phyloP scores from a whole-genome alignment of 1,140 invertebrate genomes.

The Macrostomum lignano region DNA sequence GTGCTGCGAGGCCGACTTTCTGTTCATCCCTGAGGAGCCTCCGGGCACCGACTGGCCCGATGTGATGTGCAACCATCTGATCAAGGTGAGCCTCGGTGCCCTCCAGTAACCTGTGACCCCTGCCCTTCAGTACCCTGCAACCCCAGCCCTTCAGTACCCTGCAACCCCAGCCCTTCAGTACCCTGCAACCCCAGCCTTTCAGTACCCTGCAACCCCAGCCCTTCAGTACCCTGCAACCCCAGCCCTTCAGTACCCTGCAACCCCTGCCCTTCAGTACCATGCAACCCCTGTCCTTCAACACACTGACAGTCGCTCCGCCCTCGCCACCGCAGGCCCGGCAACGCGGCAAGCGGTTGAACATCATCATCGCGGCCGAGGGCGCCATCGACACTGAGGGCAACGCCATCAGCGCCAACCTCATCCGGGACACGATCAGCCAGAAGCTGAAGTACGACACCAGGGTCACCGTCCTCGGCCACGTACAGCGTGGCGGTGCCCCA shows the following conservation, averaged over 20 bases:
- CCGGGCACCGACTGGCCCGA: slow-evolving; percentile 62
- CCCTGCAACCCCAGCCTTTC: too few relatives aligned
- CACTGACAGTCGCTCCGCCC: too few relatives aligned
- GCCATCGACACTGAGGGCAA: slow-evolving; percentile 40
- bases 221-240: too few relatives aligned
- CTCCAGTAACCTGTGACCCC: neutral
- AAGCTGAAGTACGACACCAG: slow-evolving; percentile 77
- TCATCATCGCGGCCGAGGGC: slow-evolving; percentile 91
- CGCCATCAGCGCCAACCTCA: slow-evolving; percentile 63
- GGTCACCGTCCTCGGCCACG: slow-evolving; percentile 85
- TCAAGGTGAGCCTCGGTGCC: slow-evolving; percentile 39
- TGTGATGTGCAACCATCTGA: slow-evolving; percentile 62
- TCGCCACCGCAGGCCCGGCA: slow-evolving; percentile 44
- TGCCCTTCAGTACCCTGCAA: too few relatives aligned
- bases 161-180: too few relatives aligned
- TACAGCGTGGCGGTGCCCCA: slow-evolving; percentile 80
- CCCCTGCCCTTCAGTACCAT: too few relatives aligned
- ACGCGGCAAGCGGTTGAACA: slow-evolving; percentile 73
- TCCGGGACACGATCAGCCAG: slow-evolving; percentile 55
- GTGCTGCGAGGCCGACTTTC: slow-evolving; percentile 32
- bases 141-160: too few relatives aligned
- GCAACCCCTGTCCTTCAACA: too few relatives aligned
- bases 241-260: too few relatives aligned
- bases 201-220: too few relatives aligned
- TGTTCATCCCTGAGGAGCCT: slow-evolving; percentile 92